These are phyloP conservation scores for Amiota mariae DNA, from an alignment of 2,888 invertebrate species.

Conservation along the genomic window DNA sequence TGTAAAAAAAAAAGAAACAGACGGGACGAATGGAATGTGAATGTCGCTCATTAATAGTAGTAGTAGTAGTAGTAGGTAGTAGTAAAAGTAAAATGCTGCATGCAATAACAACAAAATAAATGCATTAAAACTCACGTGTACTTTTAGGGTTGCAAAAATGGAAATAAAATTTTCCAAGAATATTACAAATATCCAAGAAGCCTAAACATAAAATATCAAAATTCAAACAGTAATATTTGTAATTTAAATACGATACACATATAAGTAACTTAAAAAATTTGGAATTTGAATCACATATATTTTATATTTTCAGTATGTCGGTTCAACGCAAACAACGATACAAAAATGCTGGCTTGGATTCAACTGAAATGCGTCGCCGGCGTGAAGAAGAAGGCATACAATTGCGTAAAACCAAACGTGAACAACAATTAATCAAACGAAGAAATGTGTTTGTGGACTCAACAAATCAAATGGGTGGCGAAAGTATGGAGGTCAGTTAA, in stretches of 20 bases:
- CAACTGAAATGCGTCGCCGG: conserved; percentile 91
- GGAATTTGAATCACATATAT: neutral
- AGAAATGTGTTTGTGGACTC: conserved; percentile 82
- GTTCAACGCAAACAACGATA: conserved; percentile 91
- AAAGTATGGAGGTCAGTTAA: conserved; percentile 70
- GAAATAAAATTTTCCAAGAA: no score
- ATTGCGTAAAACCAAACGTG: conserved; percentile 94
- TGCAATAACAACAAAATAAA: neutral
- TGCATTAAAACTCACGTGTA: no score
- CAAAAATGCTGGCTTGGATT: conserved; percentile 94
- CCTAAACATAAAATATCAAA: no score
- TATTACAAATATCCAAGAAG: no score
- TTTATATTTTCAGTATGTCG: conserved; percentile 77
- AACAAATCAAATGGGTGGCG: conserved; percentile 69
- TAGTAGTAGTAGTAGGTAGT: no score
- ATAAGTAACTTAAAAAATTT: no score
- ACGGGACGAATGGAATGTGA: neutral
- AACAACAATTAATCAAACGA: conserved; percentile 93
- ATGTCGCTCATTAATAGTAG: neutral
- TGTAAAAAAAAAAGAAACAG: neutral
- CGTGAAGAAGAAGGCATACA: conserved; percentile 98
- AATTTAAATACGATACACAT: no score
- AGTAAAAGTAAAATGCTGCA: neutral
- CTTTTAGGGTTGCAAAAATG: no score
- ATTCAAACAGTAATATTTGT: no score